Evolutionary conservation across 2,888 invertebrate species (phyloP), one percentile per base, ranked within the genome.

Genomic region (Parnassius orleans): DNA sequence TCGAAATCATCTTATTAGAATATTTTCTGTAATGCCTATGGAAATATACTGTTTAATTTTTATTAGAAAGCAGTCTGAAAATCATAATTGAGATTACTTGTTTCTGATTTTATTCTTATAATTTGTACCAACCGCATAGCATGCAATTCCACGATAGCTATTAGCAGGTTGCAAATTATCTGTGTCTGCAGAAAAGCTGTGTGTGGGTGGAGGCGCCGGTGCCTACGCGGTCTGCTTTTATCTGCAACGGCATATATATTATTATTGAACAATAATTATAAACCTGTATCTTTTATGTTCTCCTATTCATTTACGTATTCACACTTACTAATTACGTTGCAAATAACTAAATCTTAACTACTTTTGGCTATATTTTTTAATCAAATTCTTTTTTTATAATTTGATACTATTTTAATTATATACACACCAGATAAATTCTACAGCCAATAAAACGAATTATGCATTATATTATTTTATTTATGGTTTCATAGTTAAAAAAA

Each of bases 161-260:
- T 86, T 88, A 89, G 85, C 86, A 82, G 86, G 86, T 84, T 87
- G 88, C 84, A 86, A 87, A 88, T 87, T 84, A 84, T 82, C 66
- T 66, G 76, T 76, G 55, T 63, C 65, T 66, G 68, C 61, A 71
- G 67, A 65, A 72, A 68, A 68, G 71, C 68, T 66, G 67, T 67
- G 83, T 82, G 86, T 86, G 78, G 86, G 88, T 83, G 87, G 79
- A 78, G 87, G 86, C 85, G 86, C 83, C 82, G 72, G 66, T 51
- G 67, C 72, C 70, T 68, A 66, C 69, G 68, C 70, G 67, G 68
- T 66, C 64, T 64, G 65, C 66, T 68, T 69, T 68, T 66, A 64
- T 69, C 67, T 66, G 66, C 57, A 65, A 48, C 33, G 62, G 60
- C 65, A 66, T 72, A 66, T 72, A 66, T 71, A 68, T 69, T 71